phyloP scores from a whole-genome alignment of 1,140 invertebrate genomes.

The Drosophila mayri region DNA sequence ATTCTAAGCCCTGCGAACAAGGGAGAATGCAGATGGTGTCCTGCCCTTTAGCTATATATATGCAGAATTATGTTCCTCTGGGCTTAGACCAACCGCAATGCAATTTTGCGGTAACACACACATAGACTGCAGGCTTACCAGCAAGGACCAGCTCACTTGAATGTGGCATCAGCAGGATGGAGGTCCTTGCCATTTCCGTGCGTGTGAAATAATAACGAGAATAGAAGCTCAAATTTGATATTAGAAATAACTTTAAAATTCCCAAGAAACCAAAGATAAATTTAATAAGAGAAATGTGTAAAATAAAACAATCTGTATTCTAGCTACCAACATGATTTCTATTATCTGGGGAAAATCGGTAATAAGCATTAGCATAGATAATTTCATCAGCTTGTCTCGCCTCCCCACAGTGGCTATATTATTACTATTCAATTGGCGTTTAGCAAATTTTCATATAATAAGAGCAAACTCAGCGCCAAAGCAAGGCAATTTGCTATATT shows the following conservation, averaged over 20 bases:
- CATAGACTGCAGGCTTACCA: conserved; percentile 4
- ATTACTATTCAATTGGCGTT: conserved; percentile 18
- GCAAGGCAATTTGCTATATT: conserved; percentile 16
- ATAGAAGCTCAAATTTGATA: neutral
- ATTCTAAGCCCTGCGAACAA: conserved; percentile 1
- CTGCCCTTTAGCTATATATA: conserved; percentile 11
- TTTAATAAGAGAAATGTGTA: neutral
- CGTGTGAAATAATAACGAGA: conserved; percentile 7
- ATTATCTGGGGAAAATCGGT: neutral
- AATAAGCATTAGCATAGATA: conserved; percentile 2
- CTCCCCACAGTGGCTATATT: neutral
- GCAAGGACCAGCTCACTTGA: conserved; percentile 11
- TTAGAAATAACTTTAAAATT: neutral
- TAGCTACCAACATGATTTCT: neutral
- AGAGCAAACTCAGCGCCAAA: neutral
- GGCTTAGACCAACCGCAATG: conserved; percentile 19
- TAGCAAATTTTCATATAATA: conserved; percentile 22
- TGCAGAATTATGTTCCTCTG: conserved; percentile 20
- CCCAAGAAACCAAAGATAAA: neutral
- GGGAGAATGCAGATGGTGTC: conserved; percentile 17
- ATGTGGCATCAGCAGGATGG: conserved; percentile 2
- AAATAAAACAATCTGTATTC: too few relatives aligned
- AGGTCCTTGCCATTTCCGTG: conserved; percentile 1
- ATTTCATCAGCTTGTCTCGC: neutral
- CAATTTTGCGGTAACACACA: conserved; percentile 18